phyloP scores from a whole-genome alignment of 2,113 vertebrate species.

The Rhinoptilus africanus region DNA sequence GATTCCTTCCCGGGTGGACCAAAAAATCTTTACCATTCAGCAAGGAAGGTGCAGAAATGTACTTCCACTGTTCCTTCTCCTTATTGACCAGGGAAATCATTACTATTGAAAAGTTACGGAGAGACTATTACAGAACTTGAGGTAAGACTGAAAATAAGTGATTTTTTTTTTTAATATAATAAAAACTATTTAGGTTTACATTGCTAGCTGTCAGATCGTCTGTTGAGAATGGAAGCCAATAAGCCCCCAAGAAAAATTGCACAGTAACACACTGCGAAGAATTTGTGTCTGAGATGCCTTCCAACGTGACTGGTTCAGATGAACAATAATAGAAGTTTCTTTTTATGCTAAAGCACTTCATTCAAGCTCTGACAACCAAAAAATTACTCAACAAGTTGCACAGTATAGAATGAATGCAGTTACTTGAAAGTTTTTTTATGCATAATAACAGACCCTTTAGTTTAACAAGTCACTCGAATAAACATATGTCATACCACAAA shows the following conservation, averaged over 20 bases:
- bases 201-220: background rate
- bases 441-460: background rate
- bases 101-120: background rate
- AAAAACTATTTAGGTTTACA: background rate
- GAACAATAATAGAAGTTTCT: background rate
- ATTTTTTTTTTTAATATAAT: background rate
- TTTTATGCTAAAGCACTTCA: background rate
- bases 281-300: background rate
- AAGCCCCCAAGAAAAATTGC: background rate
- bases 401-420: background rate
- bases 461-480: background rate
- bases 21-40: background rate
- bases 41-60: background rate
- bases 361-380: background rate
- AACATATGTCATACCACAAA: background rate
- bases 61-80: background rate
- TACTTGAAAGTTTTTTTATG: background rate
- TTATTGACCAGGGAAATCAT: background rate
- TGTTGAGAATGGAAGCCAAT: background rate
- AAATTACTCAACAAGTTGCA: background rate
- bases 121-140: background rate
- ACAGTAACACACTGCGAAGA: background rate
- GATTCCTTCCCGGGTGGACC: background rate
- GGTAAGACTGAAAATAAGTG: background rate
- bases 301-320: background rate